Evolutionary conservation across 1,140 invertebrate species (phyloP).

Genomic region (Pantala flavescens): DNA sequence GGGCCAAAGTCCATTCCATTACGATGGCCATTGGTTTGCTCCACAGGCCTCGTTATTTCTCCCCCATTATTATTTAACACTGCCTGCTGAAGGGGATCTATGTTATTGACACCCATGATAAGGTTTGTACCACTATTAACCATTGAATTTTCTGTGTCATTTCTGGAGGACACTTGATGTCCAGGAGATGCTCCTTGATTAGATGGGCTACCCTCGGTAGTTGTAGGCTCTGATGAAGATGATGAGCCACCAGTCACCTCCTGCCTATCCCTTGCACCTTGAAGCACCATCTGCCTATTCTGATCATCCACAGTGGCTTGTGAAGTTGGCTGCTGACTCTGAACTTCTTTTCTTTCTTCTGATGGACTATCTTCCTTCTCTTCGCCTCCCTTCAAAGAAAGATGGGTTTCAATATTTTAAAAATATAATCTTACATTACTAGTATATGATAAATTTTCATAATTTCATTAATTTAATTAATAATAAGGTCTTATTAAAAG

Average conservation of each 20-base stretch:
- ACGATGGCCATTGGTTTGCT: slow-evolving; percentile 13
- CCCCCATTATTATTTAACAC: neutral
- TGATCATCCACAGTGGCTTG: neutral
- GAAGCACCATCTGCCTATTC: neutral
- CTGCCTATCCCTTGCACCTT: neutral
- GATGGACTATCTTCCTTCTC: neutral
- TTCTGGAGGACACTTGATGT: neutral
- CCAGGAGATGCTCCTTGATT: neutral
- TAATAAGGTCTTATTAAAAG: no score
- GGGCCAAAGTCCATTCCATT: slow-evolving; percentile 15
- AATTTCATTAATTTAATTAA: no score
- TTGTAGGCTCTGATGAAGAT: neutral
- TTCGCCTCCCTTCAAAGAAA: neutral
- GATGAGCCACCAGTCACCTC: neutral
- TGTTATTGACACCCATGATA: neutral
- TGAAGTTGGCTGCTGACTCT: neutral
- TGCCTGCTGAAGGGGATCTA: neutral
- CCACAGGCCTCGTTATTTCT: neutral
- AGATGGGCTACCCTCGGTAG: neutral
- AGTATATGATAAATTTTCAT: no score
- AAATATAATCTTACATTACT: no score
- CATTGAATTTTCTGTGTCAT: neutral
- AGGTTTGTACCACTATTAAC: neutral
- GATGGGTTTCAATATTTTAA: no score
- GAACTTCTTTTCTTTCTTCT: neutral